Evolutionary conservation across 2,888 invertebrate genomes (phyloP).

Genomic region (Glyphotaelius pellucidus): DNA sequence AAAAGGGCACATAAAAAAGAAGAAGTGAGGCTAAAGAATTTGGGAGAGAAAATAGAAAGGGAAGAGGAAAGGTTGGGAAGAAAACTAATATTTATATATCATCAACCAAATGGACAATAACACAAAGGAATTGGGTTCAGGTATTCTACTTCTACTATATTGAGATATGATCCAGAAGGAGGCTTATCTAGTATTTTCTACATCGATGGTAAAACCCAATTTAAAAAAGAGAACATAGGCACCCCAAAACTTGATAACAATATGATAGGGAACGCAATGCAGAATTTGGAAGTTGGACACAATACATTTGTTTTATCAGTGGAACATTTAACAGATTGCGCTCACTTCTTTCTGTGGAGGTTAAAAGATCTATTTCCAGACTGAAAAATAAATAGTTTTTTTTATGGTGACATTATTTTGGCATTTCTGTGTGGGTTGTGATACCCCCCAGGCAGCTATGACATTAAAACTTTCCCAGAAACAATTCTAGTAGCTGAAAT

Average conservation of each 20-base stretch:
- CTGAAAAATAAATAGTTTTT: background rate
- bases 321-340: background rate
- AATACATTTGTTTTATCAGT: background rate
- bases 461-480: too few species aligned
- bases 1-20: too few species aligned
- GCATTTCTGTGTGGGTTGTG: too few species aligned
- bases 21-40: too few species aligned
- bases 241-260: constrained; percentile 35
- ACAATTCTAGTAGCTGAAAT: too few species aligned
- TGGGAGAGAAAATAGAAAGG: too few species aligned
- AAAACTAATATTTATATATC: background rate
- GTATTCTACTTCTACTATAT: background rate
- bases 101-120: background rate
- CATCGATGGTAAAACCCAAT: background rate
- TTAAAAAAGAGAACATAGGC: background rate
- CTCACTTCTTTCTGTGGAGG: background rate
- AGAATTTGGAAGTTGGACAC: constrained; percentile 17
- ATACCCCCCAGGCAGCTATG: too few species aligned
- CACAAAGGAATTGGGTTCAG: background rate
- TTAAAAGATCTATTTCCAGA: background rate
- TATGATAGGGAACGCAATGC: constrained; percentile 31
- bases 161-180: background rate
- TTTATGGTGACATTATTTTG: too few species aligned
- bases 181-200: background rate
- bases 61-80: too few species aligned